Percentiles rank a stretch among this genome's conserved stretches.
phyloP scores from a whole-genome alignment of 2,113 vertebrate species.

The Catagonus wagneri region DNA sequence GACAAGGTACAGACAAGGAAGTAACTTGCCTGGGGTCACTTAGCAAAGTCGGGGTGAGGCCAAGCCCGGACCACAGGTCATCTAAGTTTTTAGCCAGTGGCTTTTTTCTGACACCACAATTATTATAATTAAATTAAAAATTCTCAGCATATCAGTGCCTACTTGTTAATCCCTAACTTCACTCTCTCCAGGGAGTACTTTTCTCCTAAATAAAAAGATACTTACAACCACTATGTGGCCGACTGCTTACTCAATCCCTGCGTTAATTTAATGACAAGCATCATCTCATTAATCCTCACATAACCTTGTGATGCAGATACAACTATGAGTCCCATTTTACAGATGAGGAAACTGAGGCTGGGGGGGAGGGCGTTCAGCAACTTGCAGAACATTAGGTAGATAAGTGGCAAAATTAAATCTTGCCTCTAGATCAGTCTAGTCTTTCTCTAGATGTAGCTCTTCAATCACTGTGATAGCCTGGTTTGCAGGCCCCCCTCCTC shows the following conservation, averaged over 20 bases:
- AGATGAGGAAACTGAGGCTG: constrained; percentile 29
- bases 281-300: background rate
- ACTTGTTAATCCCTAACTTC: background rate
- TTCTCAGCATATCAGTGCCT: background rate
- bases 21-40: background rate
- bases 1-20: background rate
- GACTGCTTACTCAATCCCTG: background rate
- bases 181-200: background rate
- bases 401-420: background rate
- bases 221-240: too few species aligned
- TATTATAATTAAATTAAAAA: background rate
- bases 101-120: background rate
- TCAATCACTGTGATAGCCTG: background rate
- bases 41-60: background rate
- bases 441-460: background rate
- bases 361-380: background rate
- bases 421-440: background rate
- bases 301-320: background rate
- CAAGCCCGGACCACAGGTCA: background rate
- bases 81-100: background rate
- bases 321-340: background rate
- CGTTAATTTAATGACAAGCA: background rate
- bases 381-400: background rate
- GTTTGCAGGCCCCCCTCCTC: background rate
- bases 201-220: background rate